Percentiles rank a stretch among this genome's conserved stretches.
Conservation (phyloP, 2,797 vertebrate species). For the Aplochiton taeniatus region DNA sequence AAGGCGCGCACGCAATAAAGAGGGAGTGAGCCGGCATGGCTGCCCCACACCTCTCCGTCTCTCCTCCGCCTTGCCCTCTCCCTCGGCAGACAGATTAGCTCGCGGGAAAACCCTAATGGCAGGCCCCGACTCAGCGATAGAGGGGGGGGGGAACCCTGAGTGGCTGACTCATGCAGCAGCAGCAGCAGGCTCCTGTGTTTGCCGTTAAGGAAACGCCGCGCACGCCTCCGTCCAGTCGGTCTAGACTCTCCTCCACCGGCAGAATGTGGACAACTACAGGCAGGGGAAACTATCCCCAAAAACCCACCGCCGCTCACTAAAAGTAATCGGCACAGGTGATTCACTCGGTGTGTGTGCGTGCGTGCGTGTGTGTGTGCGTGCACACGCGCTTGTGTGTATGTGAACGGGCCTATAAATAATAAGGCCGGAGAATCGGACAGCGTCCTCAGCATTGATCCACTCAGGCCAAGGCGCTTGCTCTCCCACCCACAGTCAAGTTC, state of each 20-base stretch:
- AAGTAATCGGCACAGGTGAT: neutral
- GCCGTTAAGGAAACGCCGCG: constrained; percentile 37
- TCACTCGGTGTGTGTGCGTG: constrained; percentile 12
- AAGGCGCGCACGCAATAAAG: constrained; percentile 9
- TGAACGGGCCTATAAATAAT: no score
- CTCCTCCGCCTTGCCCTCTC: constrained; percentile 22
- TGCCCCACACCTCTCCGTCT: neutral
- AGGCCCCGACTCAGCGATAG: constrained; percentile 44
- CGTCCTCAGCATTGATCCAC: constrained; percentile 43
- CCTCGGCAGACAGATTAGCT: constrained; percentile 45
- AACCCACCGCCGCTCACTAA: neutral
- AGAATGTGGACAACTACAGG: neutral
- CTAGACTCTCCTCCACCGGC: neutral
- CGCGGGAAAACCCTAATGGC: constrained; percentile 57
- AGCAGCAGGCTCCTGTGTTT: constrained; percentile 6
- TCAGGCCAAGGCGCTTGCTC: constrained; percentile 37
- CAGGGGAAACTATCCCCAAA: neutral
- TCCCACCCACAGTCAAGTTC: constrained; percentile 55
- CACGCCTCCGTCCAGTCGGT: constrained; percentile 29
- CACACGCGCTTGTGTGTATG: constrained; percentile 7
- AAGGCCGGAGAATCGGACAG: neutral
- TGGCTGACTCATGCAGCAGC: constrained; percentile 68
- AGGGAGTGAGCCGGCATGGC: constrained; percentile 4
- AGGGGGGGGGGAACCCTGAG: constrained; percentile 37
- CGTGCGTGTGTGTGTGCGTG: constrained; percentile 1